Conservation (phyloP, 2,888 invertebrate genomes). For the Fragum sueziense region DNA sequence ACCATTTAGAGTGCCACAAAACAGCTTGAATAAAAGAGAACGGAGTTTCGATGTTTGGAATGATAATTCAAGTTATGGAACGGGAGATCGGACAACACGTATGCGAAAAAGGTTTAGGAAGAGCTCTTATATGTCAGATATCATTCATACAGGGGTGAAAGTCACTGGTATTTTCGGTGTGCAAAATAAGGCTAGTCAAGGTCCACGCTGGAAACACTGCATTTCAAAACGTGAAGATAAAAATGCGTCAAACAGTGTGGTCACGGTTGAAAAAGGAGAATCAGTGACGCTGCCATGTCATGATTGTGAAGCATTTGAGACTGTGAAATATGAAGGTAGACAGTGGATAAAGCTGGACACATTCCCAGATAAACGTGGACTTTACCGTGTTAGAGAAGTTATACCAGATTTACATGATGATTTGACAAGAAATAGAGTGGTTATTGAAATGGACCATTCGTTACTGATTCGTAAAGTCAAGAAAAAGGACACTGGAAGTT, state of each 20-base stretch:
- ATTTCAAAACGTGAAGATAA: background rate
- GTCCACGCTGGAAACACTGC: slow-evolving; percentile 1
- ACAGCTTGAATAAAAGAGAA: background rate
- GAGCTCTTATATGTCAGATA: background rate
- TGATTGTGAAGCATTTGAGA: slow-evolving; percentile 24
- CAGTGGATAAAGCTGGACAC: slow-evolving; percentile 57
- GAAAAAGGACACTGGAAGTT: slow-evolving; percentile 41
- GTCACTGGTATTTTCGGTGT: slow-evolving; percentile 38
- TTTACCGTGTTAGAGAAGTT: slow-evolving; percentile 57
- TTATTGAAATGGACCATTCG: slow-evolving; percentile 58
- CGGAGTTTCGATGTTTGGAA: no score
- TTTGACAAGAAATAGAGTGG: slow-evolving; percentile 55
- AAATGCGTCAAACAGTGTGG: slow-evolving; percentile 21
- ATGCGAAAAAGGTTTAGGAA: background rate
- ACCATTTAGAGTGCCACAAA: slow-evolving; percentile 33
- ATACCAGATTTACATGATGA: slow-evolving; percentile 63
- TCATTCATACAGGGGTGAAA: slow-evolving; percentile 30
- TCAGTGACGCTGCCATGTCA: slow-evolving; percentile 55
- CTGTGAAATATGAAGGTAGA: slow-evolving; percentile 30
- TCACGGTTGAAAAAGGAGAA: slow-evolving; percentile 51
- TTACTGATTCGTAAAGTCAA: slow-evolving; percentile 55
- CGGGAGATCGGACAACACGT: no score
- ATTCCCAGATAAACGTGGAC: slow-evolving; percentile 21
- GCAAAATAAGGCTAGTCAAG: background rate
- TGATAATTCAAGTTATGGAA: no score